phyloP scores from a whole-genome alignment of 2,113 vertebrate species.

The Sylvietta virens region DNA sequence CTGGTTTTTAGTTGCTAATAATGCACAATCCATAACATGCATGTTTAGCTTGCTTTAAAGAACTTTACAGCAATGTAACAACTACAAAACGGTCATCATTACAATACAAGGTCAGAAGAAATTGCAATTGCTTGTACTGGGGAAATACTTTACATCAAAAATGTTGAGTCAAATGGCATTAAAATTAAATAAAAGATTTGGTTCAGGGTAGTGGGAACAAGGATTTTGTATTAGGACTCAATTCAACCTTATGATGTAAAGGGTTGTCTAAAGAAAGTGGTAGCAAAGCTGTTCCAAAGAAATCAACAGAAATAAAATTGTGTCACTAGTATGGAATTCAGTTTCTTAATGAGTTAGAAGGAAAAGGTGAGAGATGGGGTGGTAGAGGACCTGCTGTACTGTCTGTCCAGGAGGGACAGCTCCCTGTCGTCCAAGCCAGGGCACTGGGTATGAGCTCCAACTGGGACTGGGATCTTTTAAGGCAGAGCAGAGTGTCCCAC shows the following conservation, averaged over 20 bases:
- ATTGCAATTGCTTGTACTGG: neutral
- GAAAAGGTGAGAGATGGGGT: neutral
- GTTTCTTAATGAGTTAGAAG: neutral
- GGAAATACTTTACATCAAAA: neutral
- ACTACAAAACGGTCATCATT: neutral
- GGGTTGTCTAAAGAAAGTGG: neutral
- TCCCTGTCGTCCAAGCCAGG: neutral
- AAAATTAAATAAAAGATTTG: neutral
- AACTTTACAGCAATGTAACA: neutral
- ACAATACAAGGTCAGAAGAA: neutral
- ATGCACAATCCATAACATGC: neutral
- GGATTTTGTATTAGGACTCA: neutral
- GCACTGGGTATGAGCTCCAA: rapidly evolving
- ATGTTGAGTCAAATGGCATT: neutral
- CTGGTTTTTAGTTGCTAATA: neutral
- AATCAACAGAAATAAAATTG: neutral
- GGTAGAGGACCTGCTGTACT: neutral
- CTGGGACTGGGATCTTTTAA: neutral
- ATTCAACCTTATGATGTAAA: neutral
- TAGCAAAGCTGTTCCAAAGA: neutral
- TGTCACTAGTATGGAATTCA: neutral
- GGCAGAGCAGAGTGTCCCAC: neutral
- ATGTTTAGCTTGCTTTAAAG: neutral
- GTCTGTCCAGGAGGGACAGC: neutral
- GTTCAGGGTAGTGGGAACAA: neutral